Conservation (phyloP, 2,888 invertebrate genomes). For the Leptura quadrifasciata region DNA sequence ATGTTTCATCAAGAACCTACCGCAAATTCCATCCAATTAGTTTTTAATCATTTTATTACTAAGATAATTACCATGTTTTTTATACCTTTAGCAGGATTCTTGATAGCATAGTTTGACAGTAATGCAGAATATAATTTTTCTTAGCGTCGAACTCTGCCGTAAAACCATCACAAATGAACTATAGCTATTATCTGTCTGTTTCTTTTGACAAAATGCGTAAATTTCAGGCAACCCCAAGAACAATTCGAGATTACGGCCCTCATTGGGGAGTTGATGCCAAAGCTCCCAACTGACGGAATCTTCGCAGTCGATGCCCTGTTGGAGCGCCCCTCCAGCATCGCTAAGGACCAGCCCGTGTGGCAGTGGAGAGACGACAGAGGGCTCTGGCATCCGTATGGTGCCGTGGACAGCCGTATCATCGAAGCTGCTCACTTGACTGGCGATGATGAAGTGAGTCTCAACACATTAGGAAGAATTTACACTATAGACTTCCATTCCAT, state of each 20-base stretch:
- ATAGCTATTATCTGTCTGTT: too few species aligned
- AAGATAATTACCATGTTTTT: too few species aligned
- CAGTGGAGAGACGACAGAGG: constrained; percentile 98
- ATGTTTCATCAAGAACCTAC: too few species aligned
- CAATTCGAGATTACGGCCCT: constrained; percentile 97
- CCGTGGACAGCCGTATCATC: constrained; percentile 94
- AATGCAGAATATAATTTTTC: too few species aligned
- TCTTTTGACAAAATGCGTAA: too few species aligned
- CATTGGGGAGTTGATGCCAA: constrained; percentile 98
- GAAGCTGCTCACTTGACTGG: constrained; percentile 96
- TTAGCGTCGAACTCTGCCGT: too few species aligned
- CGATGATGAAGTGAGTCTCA: constrained; percentile 96
- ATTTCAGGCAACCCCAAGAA: constrained; percentile 85
- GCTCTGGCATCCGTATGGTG: constrained; percentile 94
- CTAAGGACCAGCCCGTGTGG: constrained; percentile 91
- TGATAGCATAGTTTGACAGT: too few species aligned
- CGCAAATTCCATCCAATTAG: too few species aligned
- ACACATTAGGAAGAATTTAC: constrained; percentile 94
- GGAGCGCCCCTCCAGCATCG: constrained; percentile 82
- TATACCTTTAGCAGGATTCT: too few species aligned
- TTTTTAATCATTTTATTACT: too few species aligned
- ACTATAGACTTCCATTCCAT: constrained; percentile 97
- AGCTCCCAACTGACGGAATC: constrained; percentile 95
- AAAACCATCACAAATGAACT: too few species aligned
- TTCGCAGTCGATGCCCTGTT: constrained; percentile 94